These are phyloP conservation scores for Micromys minutus DNA, from an alignment of 2,113 vertebrate genomes.

Conservation along the genomic window DNA sequence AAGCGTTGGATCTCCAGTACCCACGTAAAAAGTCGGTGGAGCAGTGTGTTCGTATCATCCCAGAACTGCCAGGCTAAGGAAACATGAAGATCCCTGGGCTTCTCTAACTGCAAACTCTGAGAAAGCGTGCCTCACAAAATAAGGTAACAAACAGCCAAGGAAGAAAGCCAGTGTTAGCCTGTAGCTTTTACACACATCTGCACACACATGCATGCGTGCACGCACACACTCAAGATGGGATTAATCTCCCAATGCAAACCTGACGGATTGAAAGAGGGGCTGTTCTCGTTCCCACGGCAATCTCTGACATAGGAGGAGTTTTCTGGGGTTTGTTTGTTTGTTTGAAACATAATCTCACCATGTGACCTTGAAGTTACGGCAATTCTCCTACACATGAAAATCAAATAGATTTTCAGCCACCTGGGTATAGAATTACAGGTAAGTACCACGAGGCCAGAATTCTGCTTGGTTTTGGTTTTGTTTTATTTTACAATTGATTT, in stretches of 20 bases:
- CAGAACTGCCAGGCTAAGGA: not conserved
- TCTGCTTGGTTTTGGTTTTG: not conserved
- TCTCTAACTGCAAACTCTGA: not conserved
- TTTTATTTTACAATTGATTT: not conserved
- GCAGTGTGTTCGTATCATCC: not conserved
- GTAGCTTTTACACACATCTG: not conserved
- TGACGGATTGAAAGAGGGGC: not conserved
- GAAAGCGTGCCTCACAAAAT: not conserved
- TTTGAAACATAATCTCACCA: not conserved
- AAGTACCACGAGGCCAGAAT: not conserved
- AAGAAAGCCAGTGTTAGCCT: not conserved
- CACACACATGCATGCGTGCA: too few species aligned
- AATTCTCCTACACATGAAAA: not conserved
- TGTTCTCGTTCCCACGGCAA: not conserved
- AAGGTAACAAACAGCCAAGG: not conserved
- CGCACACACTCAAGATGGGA: not conserved
- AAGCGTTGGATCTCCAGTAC: not conserved
- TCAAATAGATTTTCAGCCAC: not conserved
- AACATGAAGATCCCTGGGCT: not conserved
- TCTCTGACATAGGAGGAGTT: not conserved
- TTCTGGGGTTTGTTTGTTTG: not conserved
- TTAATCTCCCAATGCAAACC: not conserved
- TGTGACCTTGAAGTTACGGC: not conserved
- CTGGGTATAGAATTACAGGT: not conserved
- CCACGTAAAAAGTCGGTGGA: not conserved